A percentile compares a stretch with the other conserved stretches of the same genome.
These are phyloP conservation scores for Morphnarchus princeps DNA, from an alignment of 2,113 vertebrate species.

Conservation along the genomic window DNA sequence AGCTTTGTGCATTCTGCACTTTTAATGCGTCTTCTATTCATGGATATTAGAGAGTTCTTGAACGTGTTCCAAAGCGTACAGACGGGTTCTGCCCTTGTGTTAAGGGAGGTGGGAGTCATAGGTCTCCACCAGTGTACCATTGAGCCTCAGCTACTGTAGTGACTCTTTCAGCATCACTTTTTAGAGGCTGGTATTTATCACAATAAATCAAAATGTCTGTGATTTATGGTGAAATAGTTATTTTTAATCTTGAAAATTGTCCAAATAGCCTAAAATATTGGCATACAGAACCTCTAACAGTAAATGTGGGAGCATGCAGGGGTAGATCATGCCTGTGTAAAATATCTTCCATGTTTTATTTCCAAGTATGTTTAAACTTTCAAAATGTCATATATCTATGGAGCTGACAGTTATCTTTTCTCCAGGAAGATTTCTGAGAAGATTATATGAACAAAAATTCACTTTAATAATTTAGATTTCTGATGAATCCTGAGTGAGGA, in stretches of 20 bases:
- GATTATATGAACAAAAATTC: not conserved
- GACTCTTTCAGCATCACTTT: not conserved
- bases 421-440: not conserved
- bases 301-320: not conserved
- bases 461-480: not conserved
- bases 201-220: not conserved
- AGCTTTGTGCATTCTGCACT: not conserved
- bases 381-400: not conserved
- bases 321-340: not conserved
- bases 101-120: no score
- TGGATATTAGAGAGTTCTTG: not conserved
- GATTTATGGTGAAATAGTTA: not conserved
- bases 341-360: not conserved
- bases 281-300: not conserved
- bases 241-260: not conserved
- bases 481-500: not conserved
- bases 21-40: not conserved
- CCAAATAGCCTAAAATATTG: not conserved
- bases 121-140: not conserved
- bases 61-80: fast-evolving
- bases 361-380: not conserved
- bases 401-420: not conserved
- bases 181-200: not conserved
- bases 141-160: not conserved
- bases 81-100: fast-evolving